Conservation (phyloP, 2,113 vertebrate species). For the Sander vitreus region DNA sequence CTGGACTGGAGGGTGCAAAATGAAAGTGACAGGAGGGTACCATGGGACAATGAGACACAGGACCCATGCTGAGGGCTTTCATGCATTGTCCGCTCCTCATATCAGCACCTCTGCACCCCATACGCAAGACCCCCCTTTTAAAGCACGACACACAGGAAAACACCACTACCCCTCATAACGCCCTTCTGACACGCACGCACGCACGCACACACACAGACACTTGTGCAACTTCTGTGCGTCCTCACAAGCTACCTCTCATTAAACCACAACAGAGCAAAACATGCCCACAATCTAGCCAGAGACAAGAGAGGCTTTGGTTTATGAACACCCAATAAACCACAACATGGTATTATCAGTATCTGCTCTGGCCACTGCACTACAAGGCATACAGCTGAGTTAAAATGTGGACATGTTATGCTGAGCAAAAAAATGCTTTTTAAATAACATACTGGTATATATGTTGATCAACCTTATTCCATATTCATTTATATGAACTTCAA, state of each 20-base stretch:
- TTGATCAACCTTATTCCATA: neutral
- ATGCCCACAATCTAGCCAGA: constrained; percentile 50
- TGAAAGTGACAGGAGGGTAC: constrained; percentile 89
- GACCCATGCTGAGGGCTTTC: constrained; percentile 86
- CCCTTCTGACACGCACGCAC: neutral
- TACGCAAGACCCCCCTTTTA: constrained; percentile 60
- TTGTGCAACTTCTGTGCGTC: constrained; percentile 26
- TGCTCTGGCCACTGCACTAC: constrained; percentile 11
- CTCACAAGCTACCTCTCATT: constrained; percentile 60
- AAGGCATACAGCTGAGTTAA: constrained; percentile 19
- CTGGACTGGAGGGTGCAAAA: constrained; percentile 84
- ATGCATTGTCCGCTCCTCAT: constrained; percentile 85
- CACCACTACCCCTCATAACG: constrained; percentile 34
- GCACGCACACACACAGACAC: constrained; percentile 11
- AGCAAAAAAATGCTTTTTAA: constrained; percentile 25
- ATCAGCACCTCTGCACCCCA: constrained; percentile 83
- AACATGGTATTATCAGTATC: constrained; percentile 33
- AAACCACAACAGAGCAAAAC: constrained; percentile 69
- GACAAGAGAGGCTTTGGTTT: constrained; percentile 50
- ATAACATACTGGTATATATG: neutral
- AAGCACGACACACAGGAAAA: constrained; percentile 74
- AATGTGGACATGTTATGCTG: constrained; percentile 12
- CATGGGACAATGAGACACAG: constrained; percentile 86
- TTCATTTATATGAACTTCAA: neutral
- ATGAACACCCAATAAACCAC: constrained; percentile 61